These are phyloP conservation scores for Luperina testacea DNA, from an alignment of 2,888 invertebrate genomes.

Conservation along the genomic window DNA sequence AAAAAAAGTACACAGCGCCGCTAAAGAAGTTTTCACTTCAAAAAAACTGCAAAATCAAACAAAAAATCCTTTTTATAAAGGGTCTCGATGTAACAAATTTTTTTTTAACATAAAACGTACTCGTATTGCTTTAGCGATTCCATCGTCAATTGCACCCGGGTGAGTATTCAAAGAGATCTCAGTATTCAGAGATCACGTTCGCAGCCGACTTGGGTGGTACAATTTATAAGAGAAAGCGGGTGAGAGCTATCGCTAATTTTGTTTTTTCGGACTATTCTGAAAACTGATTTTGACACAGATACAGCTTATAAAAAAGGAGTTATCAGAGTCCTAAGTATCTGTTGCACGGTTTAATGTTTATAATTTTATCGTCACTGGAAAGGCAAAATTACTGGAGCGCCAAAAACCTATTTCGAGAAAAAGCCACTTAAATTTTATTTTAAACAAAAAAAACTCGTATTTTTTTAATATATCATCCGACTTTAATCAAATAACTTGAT, in stretches of 20 bases:
- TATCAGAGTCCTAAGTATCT: no score
- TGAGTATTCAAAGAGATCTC: conserved; percentile 86
- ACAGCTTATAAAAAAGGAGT: no score
- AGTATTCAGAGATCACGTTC: conserved; percentile 87
- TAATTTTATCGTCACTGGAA: no score
- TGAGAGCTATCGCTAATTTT: background rate
- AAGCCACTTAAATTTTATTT: background rate
- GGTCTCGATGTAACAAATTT: conserved; percentile 73
- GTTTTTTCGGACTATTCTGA: background rate
- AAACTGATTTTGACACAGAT: background rate
- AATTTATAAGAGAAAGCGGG: conserved; percentile 56
- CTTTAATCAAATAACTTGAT: background rate
- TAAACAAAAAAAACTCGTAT: background rate
- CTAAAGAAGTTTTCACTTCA: no score
- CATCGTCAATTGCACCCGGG: conserved; percentile 86
- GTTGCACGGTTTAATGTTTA: no score
- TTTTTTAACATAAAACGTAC: conserved; percentile 76
- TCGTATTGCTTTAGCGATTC: conserved; percentile 83
- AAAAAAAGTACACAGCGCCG: no score
- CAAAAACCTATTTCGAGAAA: background rate
- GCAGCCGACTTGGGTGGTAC: conserved; percentile 60
- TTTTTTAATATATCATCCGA: background rate
- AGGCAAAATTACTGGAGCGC: background rate
- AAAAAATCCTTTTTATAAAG: conserved; percentile 50
- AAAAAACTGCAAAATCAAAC: conserved; percentile 26